Evolutionary conservation across 2,797 vertebrate genomes (phyloP), one percentile per base, ranked within the genome.

Genomic region (Gallinago stenura): DNA sequence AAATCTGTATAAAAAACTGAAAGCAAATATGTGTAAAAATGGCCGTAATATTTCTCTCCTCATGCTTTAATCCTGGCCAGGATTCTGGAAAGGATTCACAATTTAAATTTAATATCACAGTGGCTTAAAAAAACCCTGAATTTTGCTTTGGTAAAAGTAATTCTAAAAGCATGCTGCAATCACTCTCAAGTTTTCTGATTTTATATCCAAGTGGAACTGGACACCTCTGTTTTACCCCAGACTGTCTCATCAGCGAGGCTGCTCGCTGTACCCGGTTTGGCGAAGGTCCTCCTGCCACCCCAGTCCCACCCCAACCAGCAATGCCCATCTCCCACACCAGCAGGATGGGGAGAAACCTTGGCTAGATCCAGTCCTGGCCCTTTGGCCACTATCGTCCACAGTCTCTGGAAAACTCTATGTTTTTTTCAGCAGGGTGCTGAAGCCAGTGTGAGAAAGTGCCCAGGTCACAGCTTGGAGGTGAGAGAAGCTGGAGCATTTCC

Each of bases 381-480:
- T 72, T 53, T 73, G 65, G 6, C 19, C 0, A 0, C 16, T 46
- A 10, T 45, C 69, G n/a, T 31, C 14, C 30, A 41, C 73, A 43
- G 54, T 14, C 18, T n/a, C 37, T 16, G 8, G 26, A n/a, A 57
- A 54, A 7, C 22, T 24, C n/a, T 10, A 0, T 25, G 7, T 39
- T n/a, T 48, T 12, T 71, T 89, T 28, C 25, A 31, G 60, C 21
- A 79, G 30, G 22, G 12, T 39, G 26, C 28, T 9, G 26, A 75
- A 77, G 25, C 10, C 0, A 0, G 10, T 45, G 17, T 21, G 22
- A 25, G 71, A 56, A 57, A 26, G 10, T 16, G 16, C 15, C 30
- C 50, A 20, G 15, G 17, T 18, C 46, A 24, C 19, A 25, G 20
- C 19, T 53, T 50, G 90, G 69, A 82, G 51, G 30, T 50, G 65